Percentiles rank a stretch among this genome's conserved stretches.
phyloP scores from a whole-genome alignment of 1,140 invertebrate genomes.

The Diorhabda elongata region DNA sequence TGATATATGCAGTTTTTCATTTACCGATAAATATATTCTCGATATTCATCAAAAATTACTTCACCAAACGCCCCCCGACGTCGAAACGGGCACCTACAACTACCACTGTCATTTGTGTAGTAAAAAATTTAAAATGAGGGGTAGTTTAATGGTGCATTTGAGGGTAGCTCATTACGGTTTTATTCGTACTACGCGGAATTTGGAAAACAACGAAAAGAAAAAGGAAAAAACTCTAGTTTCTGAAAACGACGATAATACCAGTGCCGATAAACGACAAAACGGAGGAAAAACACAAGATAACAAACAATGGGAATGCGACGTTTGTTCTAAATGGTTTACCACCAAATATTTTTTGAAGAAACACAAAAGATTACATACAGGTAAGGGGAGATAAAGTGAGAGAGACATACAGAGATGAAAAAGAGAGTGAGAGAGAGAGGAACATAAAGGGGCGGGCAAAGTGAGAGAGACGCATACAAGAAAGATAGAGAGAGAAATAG shows the following conservation, averaged over 20 bases:
- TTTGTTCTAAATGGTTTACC: slow-evolving; percentile 79
- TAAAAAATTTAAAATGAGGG: slow-evolving; percentile 75
- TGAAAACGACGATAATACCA: background rate
- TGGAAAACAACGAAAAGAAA: background rate
- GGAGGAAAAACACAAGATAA: slow-evolving; percentile 24
- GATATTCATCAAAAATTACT: slow-evolving; percentile 70
- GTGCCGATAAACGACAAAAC: slow-evolving; percentile 2
- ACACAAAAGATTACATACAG: slow-evolving; percentile 77
- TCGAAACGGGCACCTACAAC: slow-evolving; percentile 50
- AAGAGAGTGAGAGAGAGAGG: no score
- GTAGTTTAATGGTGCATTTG: slow-evolving; percentile 76
- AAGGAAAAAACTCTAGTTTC: background rate
- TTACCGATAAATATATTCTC: slow-evolving; percentile 64
- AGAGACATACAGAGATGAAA: no score
- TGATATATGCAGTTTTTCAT: slow-evolving; percentile 67
- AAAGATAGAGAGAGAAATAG: no score
- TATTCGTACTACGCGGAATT: slow-evolving; percentile 6
- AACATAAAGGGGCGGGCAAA: no score
- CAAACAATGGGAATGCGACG: slow-evolving; percentile 72
- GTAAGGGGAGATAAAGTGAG: slow-evolving; percentile 37
- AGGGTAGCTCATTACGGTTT: slow-evolving; percentile 68
- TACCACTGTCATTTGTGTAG: slow-evolving; percentile 74
- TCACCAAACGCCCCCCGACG: slow-evolving; percentile 59
- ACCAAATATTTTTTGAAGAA: slow-evolving; percentile 89
- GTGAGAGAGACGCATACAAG: no score